phyloP scores from a whole-genome alignment of 2,113 vertebrate species.

The Halcyon malimbica region DNA sequence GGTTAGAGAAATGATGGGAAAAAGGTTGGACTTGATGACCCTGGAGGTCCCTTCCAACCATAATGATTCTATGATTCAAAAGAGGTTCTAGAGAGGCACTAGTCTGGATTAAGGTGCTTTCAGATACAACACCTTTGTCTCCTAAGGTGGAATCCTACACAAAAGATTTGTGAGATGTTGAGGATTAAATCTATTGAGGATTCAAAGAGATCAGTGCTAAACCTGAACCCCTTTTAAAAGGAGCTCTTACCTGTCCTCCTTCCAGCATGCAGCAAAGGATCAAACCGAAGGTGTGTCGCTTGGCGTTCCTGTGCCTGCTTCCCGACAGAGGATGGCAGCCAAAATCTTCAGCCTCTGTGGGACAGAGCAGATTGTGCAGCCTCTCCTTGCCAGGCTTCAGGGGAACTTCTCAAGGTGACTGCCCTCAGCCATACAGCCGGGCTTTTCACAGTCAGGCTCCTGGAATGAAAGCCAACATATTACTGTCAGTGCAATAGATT shows the following conservation, averaged over 20 bases:
- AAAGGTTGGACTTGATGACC: too few relatives aligned
- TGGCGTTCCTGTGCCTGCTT: background rate
- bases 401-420: slow-evolving; percentile 38
- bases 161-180: background rate
- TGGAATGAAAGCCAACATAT: slow-evolving; percentile 8
- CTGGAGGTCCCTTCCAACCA: too few relatives aligned
- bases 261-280: background rate
- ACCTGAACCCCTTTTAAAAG: background rate
- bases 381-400: background rate
- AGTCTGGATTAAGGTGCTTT: background rate
- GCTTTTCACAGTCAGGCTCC: background rate
- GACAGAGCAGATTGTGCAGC: background rate
- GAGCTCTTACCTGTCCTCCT: background rate
- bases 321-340: background rate
- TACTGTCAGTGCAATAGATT: background rate
- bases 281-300: background rate
- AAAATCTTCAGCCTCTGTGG: background rate
- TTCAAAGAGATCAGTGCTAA: background rate
- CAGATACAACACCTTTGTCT: background rate
- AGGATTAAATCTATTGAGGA: background rate
- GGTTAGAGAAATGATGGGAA: too few relatives aligned
- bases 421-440: background rate
- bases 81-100: background rate
- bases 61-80: background rate
- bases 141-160: background rate